phyloP scores from a whole-genome alignment of 2,797 vertebrate genomes.

The Huso huso region DNA sequence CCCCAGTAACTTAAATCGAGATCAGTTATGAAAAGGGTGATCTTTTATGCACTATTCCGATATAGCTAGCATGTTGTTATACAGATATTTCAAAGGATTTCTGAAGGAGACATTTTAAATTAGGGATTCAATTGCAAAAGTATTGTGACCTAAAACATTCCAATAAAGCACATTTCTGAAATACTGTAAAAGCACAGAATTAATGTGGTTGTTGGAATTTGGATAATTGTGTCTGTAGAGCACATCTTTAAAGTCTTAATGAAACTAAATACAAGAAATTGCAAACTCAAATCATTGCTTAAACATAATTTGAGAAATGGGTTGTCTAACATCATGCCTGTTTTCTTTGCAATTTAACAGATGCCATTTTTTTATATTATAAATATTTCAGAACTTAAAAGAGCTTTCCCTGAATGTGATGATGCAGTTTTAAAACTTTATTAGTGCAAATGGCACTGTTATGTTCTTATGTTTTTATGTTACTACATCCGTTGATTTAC shows the following conservation, averaged over 20 bases:
- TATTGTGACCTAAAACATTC: conserved; percentile 4
- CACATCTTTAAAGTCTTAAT: not conserved
- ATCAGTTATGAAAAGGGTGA: not conserved
- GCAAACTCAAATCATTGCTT: too few species aligned
- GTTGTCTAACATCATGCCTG: not conserved
- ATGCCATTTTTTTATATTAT: too few species aligned
- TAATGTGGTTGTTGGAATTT: not conserved
- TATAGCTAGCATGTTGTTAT: conserved; percentile 14
- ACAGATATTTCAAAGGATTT: conserved; percentile 12
- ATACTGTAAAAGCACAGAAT: not conserved
- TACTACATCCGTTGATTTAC: too few species aligned
- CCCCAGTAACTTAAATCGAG: too few species aligned
- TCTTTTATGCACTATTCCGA: conserved; percentile 9
- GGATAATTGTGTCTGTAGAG: too few species aligned
- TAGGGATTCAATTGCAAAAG: conserved; percentile 11
- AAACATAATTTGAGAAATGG: too few species aligned
- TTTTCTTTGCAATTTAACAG: not conserved
- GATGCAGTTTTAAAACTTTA: too few species aligned
- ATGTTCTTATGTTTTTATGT: too few species aligned
- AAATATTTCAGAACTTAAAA: too few species aligned
- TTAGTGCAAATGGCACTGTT: too few species aligned
- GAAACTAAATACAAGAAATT: not conserved
- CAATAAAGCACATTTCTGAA: not conserved
- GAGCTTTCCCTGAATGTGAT: not conserved
- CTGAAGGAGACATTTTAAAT: conserved; percentile 13